Evolutionary conservation across 2,113 vertebrate genomes (phyloP), one percentile per base, ranked within the genome.

Genomic region (Drymodes brunneopygia): DNA sequence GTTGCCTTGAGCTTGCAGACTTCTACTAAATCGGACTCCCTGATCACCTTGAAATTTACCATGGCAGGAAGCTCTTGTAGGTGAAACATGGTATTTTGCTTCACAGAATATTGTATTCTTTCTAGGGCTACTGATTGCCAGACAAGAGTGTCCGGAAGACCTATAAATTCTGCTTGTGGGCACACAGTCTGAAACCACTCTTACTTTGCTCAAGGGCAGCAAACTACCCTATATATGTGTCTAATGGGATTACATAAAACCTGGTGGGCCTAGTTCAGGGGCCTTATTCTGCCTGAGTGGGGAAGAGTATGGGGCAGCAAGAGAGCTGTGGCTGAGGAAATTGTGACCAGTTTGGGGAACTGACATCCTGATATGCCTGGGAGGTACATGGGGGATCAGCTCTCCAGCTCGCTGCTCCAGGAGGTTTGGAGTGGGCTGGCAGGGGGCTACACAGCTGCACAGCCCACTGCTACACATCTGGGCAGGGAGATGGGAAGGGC

Each of bases 1-100:
- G 2, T 36, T 78, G 70, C 62, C 33, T 20, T 29, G 33, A 50
- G 2, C 3, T 57, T 44, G 16, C 0, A 0, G 9, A 28, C 11
- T 72, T 60, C 9, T 53, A 1, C 53, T 38, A 70, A 80, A 50
- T 67, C 6, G 80, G 21, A 78, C 15, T 86, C 7, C 10, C 25
- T 38, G 25, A 15, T 47, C 38, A 64, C 24, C 48, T 54, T 82
- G 83, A 72, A 53, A 42, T 91, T 91, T n/a, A 57, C 9, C 6
- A 18, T 8, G 19, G 14, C 18, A 72, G 38, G 28, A 57, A 66
- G 29, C 2, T 23, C 36, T 13, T 20, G 9, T 11, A 79, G 22
- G 7, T 61, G 11, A 67, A 73, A 65, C 14, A 57, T 1, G 5
- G 6, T 44, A 29, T 64, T 90, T 85, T 71, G 10, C n/a, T 72